Evolutionary conservation across 1,140 invertebrate species (phyloP).

Genomic region (Drosophila eugracilis): DNA sequence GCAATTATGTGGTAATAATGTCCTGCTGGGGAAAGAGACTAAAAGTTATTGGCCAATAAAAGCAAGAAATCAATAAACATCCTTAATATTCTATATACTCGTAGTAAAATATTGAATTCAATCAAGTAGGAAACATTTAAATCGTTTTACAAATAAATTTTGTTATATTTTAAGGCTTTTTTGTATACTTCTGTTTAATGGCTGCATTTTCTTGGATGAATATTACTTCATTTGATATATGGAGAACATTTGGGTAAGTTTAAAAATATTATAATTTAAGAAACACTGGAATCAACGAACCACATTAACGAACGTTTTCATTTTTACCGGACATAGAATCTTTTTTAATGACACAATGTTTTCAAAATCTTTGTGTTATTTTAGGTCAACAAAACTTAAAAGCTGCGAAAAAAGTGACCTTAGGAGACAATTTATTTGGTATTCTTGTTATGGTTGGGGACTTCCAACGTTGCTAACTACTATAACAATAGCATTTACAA

Average conservation of each 20-base stretch:
- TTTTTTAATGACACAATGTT: too few relatives aligned
- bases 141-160: too few relatives aligned
- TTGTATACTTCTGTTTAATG: constrained; percentile 93
- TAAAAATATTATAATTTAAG: background rate
- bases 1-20: background rate
- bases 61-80: background rate
- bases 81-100: background rate
- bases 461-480: constrained; percentile 86
- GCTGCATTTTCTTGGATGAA: constrained; percentile 96
- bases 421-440: constrained; percentile 86
- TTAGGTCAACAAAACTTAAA: constrained; percentile 56
- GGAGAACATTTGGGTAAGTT: constrained; percentile 92
- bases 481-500: constrained; percentile 85
- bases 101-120: too few relatives aligned
- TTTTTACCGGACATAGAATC: too few relatives aligned
- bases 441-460: constrained; percentile 88
- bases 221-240: constrained; percentile 95
- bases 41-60: background rate
- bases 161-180: constrained; percentile 90
- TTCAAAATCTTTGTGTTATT: background rate
- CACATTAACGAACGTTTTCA: too few relatives aligned
- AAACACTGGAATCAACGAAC: too few relatives aligned
- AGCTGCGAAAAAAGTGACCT: constrained; percentile 65
- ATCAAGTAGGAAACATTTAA: too few relatives aligned
- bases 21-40: background rate